Base-by-base conservation (phyloP, 64 coral and sea anemone species). In the Montipora sp. region DNA sequence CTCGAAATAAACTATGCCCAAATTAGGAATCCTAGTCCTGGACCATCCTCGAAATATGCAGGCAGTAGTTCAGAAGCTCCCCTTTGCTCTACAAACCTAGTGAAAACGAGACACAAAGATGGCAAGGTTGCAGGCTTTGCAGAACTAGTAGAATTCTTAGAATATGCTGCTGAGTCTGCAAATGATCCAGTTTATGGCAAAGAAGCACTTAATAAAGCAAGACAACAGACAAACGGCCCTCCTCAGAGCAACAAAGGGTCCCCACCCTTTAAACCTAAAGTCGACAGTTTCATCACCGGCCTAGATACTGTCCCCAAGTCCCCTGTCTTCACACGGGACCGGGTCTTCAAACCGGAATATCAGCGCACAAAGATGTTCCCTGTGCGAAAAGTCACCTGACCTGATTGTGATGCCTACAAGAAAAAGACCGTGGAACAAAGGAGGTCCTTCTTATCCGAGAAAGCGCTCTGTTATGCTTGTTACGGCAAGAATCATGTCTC, bases 111-210 rank as follows among this genome's bases (percentile, higher is more conserved):
- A 76, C 89, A 50, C 48, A 72, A 47, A 19, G 50, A 68, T 22
- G 77, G 77, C 59, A 69, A 3, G 48, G 57, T 89, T 76, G 89
- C 89, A 50, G 77, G 57, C 36, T 85, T 92, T 23, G 13, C 18
- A 59, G 20, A 76, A 21, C 73, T 92, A 59, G 80, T 75, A 24
- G 80, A 75, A 12, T 84, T 92, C 59, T 2, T 95, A 6, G 81
- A 91, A 75, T 21, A 59, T 12, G 89, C 94, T n/a, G 75, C 94
- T 0, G 95, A 96, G 6, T 51, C 87, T 11, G 83, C 84, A 13
- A 96, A 92, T 74, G 86, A 96, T 47, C 90, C 90, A 55, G 90
- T 96, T 7, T 92, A 81, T 80, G 57, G 95, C 4, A 96, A 92
- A 88, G 90, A 95, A 75, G 94, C 83, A 3, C 68, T 95, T 59